phyloP scores from a whole-genome alignment of 2,888 invertebrate species.

The Parapristionchus giblindavisi region DNA sequence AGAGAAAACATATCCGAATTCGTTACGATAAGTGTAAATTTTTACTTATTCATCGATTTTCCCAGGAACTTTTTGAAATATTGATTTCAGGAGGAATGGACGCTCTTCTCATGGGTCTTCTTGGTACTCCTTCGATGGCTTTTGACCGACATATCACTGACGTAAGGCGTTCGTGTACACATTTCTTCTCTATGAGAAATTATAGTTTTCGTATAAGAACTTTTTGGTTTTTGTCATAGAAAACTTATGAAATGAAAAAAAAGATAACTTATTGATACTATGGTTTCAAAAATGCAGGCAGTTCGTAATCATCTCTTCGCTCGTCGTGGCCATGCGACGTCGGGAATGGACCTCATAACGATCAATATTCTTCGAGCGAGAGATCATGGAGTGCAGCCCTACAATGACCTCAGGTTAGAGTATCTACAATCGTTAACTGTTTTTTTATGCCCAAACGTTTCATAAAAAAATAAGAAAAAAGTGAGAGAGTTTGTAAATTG shows the following conservation, averaged over 20 bases:
- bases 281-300: constrained; percentile 7
- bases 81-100: constrained; percentile 56
- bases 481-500: too few relatives aligned
- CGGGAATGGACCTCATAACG: constrained; percentile 88
- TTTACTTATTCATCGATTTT: not conserved
- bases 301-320: constrained; percentile 52
- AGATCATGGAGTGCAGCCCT: constrained; percentile 66
- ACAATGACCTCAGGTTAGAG: constrained; percentile 52
- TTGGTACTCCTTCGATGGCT: constrained; percentile 59
- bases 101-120: constrained; percentile 59
- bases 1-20: not conserved
- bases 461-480: too few relatives aligned
- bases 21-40: not conserved
- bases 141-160: constrained; percentile 60
- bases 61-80: not conserved
- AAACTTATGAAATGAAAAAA: constrained; percentile 1
- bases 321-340: constrained; percentile 79
- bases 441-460: too few relatives aligned
- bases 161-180: not conserved
- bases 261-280: not conserved
- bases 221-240: not conserved
- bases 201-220: not conserved
- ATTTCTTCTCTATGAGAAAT: not conserved
- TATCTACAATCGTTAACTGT: too few relatives aligned
- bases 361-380: constrained; percentile 84